Evolutionary conservation across 1,140 invertebrate species (phyloP), one percentile per base, ranked within the genome.

Genomic region (Tenebrio molitor): DNA sequence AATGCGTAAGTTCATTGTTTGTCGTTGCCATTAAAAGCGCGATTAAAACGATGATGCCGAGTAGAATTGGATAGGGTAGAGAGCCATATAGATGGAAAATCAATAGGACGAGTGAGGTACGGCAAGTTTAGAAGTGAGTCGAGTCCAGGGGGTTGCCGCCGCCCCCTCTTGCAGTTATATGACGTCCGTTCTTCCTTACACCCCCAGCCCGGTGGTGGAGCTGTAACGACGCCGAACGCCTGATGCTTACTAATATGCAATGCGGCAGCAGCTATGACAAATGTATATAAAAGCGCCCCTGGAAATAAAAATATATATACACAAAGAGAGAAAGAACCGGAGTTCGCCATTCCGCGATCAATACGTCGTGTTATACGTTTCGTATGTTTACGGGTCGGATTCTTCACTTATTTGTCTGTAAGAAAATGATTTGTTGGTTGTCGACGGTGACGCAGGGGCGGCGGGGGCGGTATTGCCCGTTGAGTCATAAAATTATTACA

Each of bases 71-170:
- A 46, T 44, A 68, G 65, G 62, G 62, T 23, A 65, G 33, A 68
- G 41, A 34, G 65, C 65, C 42, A 68, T 68, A 68, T 68, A 68
- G 65, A 68, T 68, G 41, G 65, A 68, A 68, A 68, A 68, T 68
- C 65, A 68, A 68, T 68, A 68, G 65, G 39, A 68, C 62, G 39
- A 65, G 39, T 65, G 33, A 65, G 39, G 62, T 65, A 65, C 62
- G 62, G 33, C 62, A 65, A 41, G 62, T 65, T 65, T 65, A 65
- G 33, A 41, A 65, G 29, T 62, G 42, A 46, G 42, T 46, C 42
- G 42, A 46, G 50, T 58, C 50, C 50, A 58, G 50, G 50, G 50
- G 50, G 50, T 29, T 10, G 46, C 46, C 46, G 14, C 46, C 12
- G 15, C 50, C 50, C 50, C 23, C 50, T 39, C 36, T 58, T 58